These are phyloP conservation scores for Ormyrus nitidulus DNA, from an alignment of 2,888 invertebrate species.

Conservation along the genomic window DNA sequence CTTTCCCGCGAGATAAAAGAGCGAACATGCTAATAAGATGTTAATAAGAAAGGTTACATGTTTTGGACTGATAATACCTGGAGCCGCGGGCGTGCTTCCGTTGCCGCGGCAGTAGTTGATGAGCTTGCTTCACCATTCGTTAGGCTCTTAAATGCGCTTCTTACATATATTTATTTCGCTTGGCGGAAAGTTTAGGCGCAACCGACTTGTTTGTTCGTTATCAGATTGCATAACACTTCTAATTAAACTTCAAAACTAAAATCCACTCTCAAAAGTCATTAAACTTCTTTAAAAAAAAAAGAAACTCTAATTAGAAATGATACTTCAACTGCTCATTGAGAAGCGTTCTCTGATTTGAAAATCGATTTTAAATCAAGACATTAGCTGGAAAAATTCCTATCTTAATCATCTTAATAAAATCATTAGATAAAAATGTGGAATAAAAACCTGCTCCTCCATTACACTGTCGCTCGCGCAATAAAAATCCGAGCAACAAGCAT, in stretches of 20 bases:
- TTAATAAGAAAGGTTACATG: constrained; percentile 45
- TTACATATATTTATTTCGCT: not conserved
- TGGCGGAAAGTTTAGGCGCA: constrained; percentile 15
- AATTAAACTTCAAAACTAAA: constrained; percentile 1
- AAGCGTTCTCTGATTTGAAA: too few species aligned
- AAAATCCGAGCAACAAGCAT: constrained; percentile 7
- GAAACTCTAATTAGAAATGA: too few species aligned
- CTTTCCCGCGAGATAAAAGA: constrained; percentile 36
- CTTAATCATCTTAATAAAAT: too few species aligned
- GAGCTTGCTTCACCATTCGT: not conserved
- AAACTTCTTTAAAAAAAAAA: too few species aligned
- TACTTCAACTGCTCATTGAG: too few species aligned
- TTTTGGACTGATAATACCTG: constrained; percentile 35
- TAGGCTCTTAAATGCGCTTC: too few species aligned
- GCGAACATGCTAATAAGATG: constrained; percentile 43
- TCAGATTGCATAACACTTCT: not conserved
- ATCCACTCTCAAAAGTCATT: not conserved
- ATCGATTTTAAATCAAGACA: too few species aligned
- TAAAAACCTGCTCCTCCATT: not conserved
- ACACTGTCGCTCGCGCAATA: not conserved
- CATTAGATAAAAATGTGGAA: too few species aligned
- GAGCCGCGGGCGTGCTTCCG: constrained; percentile 5
- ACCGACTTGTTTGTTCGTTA: constrained; percentile 19
- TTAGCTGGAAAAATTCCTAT: too few species aligned
- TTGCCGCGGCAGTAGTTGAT: constrained; percentile 10